phyloP scores from a whole-genome alignment of 2,113 vertebrate species.

The Corapipo altera region DNA sequence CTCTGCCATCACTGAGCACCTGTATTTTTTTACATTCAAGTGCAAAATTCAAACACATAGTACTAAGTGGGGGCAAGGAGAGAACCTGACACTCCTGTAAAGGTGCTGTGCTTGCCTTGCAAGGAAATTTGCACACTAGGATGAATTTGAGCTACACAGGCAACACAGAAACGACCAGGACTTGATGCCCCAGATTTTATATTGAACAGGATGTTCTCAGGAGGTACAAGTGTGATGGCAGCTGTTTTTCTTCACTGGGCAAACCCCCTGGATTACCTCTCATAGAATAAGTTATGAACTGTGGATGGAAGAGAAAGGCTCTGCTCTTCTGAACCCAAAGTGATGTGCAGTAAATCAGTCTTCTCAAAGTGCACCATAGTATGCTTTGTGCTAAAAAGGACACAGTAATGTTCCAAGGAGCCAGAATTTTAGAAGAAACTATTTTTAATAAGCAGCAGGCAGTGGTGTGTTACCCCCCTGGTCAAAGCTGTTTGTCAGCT shows the following conservation, averaged over 20 bases:
- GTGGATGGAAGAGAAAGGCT: background rate
- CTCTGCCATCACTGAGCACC: background rate
- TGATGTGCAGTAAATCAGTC: background rate
- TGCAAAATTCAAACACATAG: background rate
- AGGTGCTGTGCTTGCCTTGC: background rate
- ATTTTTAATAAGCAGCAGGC: conserved; percentile 10
- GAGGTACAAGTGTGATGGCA: background rate
- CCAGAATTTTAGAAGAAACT: background rate
- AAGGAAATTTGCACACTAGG: background rate
- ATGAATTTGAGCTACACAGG: background rate
- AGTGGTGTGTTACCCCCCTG: background rate
- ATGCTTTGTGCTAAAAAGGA: background rate
- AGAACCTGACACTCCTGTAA: background rate
- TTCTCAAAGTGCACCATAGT: background rate
- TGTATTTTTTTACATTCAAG: background rate
- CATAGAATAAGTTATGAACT: rapidly evolving
- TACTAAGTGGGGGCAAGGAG: background rate
- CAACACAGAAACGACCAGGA: background rate
- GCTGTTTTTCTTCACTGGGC: background rate
- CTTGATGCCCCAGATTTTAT: background rate
- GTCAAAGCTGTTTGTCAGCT: background rate
- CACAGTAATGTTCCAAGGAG: background rate
- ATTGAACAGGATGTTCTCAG: background rate
- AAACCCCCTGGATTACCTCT: background rate
- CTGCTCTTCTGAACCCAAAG: background rate